Base-by-base conservation (phyloP, 1,140 invertebrate species). In the Penaeus indicus region DNA sequence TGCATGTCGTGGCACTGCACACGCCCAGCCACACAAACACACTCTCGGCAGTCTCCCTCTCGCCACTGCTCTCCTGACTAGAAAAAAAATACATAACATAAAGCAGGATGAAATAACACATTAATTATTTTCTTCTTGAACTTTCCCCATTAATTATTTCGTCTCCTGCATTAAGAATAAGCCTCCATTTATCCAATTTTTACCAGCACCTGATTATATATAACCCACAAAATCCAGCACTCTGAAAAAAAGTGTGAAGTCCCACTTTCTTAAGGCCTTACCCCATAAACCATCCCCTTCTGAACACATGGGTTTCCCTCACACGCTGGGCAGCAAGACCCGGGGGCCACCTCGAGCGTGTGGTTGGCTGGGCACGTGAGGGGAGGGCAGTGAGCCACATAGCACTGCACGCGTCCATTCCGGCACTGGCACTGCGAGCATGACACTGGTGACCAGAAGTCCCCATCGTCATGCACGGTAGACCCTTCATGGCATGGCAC, bases 381-480 rank as follows among this genome's bases (percentile, higher is more conserved):
- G 18, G 62, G 82, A 32, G 87, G 87, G 60, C 87, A 88, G 72
- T 84, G 60, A 27, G 87, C 81, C 13, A 88, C 81, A 78, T 88
- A 78, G 78, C 87, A 88, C 81, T 78, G 81, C 25, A 27, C 38
- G 22, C 61, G 69, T 8, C 87, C 87, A 79, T 88, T 75, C 64
- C 81, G 81, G 42, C 87, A 88, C 81, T 84, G 87, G 82, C 87
- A 88, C 4, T 84, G 81, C 7, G 87, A 84, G 61, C 87, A 88
- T 19, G 81, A 19, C 27, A 84, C 87, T 16, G 87, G 87, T 27
- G 87, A 88, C 87, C 87, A 88, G 32, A 88, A 84, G n/a, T 77
- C 82, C 38, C 87, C 87, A 84, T 88, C 87, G 64, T 3, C n/a
- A 42, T 88, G 32, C 19, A 88, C n/a, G 42, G 54, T 64, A 32